Percentiles rank a stretch among this genome's conserved stretches.
Conservation (phyloP, 2,888 invertebrate species). For the Epinotia brunnichana region DNA sequence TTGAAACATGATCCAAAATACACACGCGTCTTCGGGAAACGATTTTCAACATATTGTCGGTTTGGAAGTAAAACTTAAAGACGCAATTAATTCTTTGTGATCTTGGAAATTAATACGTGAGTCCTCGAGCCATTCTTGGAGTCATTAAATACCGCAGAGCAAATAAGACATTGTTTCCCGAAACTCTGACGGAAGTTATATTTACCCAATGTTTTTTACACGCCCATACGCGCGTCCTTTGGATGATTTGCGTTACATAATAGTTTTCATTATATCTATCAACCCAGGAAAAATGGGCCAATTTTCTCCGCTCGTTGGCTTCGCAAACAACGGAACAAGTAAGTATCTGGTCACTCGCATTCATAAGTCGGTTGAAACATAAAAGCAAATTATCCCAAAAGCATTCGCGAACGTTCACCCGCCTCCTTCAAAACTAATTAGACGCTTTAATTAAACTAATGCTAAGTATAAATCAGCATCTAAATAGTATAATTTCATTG, state of each 20-base stretch:
- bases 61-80: constrained; percentile 78
- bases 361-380: constrained; percentile 38
- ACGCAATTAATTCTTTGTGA: constrained; percentile 74
- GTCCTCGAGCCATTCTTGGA: constrained; percentile 63
- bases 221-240: constrained; percentile 1
- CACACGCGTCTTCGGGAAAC: constrained; percentile 54
- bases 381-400: constrained; percentile 35
- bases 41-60: constrained; percentile 69
- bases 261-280: constrained; percentile 22
- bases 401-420: constrained; percentile 33
- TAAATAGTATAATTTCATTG: constrained; percentile 78
- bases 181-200: constrained; percentile 54
- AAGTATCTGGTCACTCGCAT: constrained; percentile 32
- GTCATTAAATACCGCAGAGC: constrained; percentile 72
- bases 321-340: constrained; percentile 28
- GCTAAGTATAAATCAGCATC: constrained; percentile 74
- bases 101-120: constrained; percentile 74
- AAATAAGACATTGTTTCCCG: constrained; percentile 61
- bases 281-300: constrained; percentile 23
- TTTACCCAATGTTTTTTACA: constrained; percentile 53
- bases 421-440: constrained; percentile 68
- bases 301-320: constrained; percentile 28
- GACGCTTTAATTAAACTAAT: constrained; percentile 78
- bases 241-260: constrained; percentile 7
- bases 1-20: constrained; percentile 62